These are phyloP conservation scores for Reinhardtius hippoglossoides DNA, from an alignment of 2,113 vertebrate species.

Conservation along the genomic window DNA sequence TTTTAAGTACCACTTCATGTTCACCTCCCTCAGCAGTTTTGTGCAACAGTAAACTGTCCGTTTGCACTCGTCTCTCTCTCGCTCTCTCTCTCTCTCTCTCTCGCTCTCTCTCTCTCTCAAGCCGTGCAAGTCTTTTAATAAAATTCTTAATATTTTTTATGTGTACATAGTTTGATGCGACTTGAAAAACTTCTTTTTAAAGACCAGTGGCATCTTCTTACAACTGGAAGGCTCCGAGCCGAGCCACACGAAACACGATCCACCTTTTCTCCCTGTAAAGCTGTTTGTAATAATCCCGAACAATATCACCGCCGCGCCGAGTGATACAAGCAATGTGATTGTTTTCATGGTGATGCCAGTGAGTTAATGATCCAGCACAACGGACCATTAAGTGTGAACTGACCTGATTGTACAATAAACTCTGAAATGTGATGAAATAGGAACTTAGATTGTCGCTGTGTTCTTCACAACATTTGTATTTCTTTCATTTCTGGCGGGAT, in stretches of 20 bases:
- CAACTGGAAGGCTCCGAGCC: slow-evolving; percentile 41
- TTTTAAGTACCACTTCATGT: slow-evolving; percentile 18
- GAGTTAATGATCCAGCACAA: slow-evolving; percentile 55
- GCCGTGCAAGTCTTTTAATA: slow-evolving; percentile 67
- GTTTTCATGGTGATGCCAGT: slow-evolving; percentile 57
- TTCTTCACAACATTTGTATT: background rate
- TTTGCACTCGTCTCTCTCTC: slow-evolving; percentile 24
- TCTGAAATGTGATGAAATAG: slow-evolving; percentile 57
- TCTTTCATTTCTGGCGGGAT: background rate
- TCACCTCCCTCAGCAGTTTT: slow-evolving; percentile 22
- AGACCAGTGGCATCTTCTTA: slow-evolving; percentile 61
- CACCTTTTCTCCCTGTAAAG: slow-evolving; percentile 49
- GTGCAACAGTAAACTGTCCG: slow-evolving; percentile 34
- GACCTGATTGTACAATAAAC: slow-evolving; percentile 77
- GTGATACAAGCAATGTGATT: slow-evolving; percentile 63
- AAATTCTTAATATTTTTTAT: slow-evolving; percentile 74
- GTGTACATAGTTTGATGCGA: slow-evolving; percentile 77
- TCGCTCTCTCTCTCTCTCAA: slow-evolving; percentile 25
- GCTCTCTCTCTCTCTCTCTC: slow-evolving; percentile 13
- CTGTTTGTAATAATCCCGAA: slow-evolving; percentile 58
- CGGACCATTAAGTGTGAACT: slow-evolving; percentile 64
- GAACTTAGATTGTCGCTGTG: background rate
- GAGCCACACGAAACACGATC: slow-evolving; percentile 27
- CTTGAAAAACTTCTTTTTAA: slow-evolving; percentile 65
- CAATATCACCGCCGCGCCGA: slow-evolving; percentile 36